These are phyloP conservation scores for Acrobasis consociella DNA, from an alignment of 2,888 invertebrate genomes.

Conservation along the genomic window DNA sequence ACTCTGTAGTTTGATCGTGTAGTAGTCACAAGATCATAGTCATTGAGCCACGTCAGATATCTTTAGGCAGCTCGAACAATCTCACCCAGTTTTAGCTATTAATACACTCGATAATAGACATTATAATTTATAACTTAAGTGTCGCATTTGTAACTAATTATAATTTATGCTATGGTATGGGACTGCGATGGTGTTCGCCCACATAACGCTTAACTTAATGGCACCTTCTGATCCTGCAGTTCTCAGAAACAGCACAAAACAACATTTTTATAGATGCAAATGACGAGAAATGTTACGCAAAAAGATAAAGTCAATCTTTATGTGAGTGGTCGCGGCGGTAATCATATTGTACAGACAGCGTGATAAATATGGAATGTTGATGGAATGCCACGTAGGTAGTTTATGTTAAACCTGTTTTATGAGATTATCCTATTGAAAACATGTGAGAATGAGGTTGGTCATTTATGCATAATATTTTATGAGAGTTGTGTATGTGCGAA, in stretches of 20 bases:
- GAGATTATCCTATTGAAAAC: neutral
- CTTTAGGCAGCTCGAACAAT: no score
- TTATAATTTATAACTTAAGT: no score
- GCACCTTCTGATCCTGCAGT: conserved; percentile 16
- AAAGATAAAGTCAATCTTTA: conserved; percentile 22
- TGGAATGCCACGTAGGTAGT: neutral
- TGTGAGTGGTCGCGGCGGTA: conserved; percentile 3
- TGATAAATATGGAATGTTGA: conserved; percentile 17
- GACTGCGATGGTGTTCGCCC: conserved; percentile 3
- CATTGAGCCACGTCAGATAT: no score
- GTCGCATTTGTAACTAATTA: no score
- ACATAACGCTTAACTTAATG: conserved; percentile 21
- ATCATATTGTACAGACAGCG: conserved; percentile 13
- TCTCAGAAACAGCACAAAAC: conserved; percentile 21
- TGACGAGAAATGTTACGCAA: conserved; percentile 18
- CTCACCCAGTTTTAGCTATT: no score
- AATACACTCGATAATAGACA: no score
- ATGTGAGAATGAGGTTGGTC: neutral
- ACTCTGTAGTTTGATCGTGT: no score
- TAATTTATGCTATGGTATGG: neutral
- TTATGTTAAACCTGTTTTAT: neutral
- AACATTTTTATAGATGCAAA: conserved; percentile 25
- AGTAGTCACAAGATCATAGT: no score
- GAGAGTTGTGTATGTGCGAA: no score
- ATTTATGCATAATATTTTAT: neutral